Conservation (phyloP, 2,797 vertebrate genomes). For the Vultur gryphus region DNA sequence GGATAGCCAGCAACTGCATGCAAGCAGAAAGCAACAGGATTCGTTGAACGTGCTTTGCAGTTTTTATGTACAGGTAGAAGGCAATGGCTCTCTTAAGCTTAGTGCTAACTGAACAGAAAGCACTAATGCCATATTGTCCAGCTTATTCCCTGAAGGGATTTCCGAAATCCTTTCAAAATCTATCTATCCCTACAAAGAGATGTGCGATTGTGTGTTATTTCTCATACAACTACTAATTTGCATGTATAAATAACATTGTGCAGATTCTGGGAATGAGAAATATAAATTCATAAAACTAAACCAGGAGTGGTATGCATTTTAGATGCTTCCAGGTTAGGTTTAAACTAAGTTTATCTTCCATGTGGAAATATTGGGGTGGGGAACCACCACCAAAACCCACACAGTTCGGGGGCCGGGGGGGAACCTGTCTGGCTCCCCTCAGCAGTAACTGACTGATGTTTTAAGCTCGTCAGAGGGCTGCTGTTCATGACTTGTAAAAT, state of each 20-base stretch:
- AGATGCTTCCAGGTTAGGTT: background rate
- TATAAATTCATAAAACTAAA: background rate
- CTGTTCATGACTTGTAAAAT: background rate
- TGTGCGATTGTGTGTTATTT: background rate
- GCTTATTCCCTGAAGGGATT: background rate
- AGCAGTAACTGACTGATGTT: background rate
- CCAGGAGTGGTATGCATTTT: background rate
- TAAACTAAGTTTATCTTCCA: background rate
- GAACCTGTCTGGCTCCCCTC: background rate
- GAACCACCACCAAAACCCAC: background rate
- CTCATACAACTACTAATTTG: background rate
- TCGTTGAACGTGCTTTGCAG: background rate
- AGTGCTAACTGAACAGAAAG: background rate
- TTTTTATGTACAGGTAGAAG: background rate
- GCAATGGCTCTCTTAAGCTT: background rate
- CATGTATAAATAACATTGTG: background rate
- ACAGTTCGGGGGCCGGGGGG: rapidly evolving
- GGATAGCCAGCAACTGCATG: background rate
- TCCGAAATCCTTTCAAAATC: background rate
- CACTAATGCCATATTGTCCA: background rate
- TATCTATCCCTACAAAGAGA: background rate
- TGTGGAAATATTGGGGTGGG: background rate
- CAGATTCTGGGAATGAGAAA: background rate
- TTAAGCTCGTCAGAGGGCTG: background rate
- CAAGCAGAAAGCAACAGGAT: background rate